Evolutionary conservation across 2,888 invertebrate species (phyloP).

Genomic region (Gastracanthus pulcherrimus): DNA sequence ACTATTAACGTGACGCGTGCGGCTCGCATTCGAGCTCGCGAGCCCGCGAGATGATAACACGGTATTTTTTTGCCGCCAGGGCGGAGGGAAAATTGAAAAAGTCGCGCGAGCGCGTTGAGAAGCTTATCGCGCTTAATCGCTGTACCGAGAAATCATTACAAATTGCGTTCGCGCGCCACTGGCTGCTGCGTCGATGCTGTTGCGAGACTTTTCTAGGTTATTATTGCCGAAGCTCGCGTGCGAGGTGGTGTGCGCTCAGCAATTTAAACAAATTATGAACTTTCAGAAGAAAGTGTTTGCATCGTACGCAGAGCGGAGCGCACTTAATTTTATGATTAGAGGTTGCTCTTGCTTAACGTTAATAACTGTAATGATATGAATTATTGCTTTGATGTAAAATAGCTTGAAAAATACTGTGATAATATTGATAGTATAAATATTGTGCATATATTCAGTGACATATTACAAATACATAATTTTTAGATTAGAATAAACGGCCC

Average conservation of each 20-base stretch:
- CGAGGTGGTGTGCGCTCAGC: neutral
- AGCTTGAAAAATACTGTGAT: neutral
- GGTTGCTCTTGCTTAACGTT: neutral
- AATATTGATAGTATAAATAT: too few relatives aligned
- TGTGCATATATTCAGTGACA: too few relatives aligned
- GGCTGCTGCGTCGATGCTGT: neutral
- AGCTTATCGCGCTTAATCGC: slow-evolving; percentile 56
- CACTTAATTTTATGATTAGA: slow-evolving; percentile 30
- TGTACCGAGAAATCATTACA: slow-evolving; percentile 55
- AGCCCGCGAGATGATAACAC: slow-evolving; percentile 27
- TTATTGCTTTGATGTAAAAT: neutral
- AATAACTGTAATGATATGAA: slow-evolving; percentile 3
- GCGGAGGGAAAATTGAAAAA: slow-evolving; percentile 61
- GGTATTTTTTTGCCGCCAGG: slow-evolving; percentile 33
- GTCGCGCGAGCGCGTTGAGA: slow-evolving; percentile 37
- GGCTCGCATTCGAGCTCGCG: neutral
- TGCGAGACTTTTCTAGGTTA: neutral
- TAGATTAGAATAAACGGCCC: too few relatives aligned
- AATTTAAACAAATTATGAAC: slow-evolving; percentile 48
- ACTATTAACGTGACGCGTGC: slow-evolving; percentile 63
- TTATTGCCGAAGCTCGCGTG: slow-evolving; percentile 46
- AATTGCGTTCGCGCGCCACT: too few relatives aligned
- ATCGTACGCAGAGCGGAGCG: neutral
- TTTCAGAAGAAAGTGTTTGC: slow-evolving; percentile 25
- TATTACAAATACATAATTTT: too few relatives aligned